Conservation (phyloP, 1,140 invertebrate species). For the Drosophila rufa region DNA sequence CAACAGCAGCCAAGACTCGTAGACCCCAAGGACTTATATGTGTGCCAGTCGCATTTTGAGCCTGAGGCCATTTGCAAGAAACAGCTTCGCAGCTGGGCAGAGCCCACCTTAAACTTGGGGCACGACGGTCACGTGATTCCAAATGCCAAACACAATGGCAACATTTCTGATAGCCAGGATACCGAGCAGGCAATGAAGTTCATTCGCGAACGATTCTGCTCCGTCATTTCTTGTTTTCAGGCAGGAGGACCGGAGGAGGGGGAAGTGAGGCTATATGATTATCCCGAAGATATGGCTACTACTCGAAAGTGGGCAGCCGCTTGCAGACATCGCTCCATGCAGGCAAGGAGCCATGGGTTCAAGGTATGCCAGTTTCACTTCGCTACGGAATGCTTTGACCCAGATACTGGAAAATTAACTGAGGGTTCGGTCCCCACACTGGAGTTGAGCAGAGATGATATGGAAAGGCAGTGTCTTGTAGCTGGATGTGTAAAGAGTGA, state of each 20-base stretch:
- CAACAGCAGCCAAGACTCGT: conserved; percentile 60
- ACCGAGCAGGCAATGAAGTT: conserved; percentile 47
- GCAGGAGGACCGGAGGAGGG: conserved; percentile 23
- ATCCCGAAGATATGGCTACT: conserved; percentile 59
- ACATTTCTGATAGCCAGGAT: conserved; percentile 54
- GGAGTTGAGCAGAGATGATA: conserved; percentile 35
- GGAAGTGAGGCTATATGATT: conserved; percentile 48
- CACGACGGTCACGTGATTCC: conserved; percentile 63
- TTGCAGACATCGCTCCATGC: conserved; percentile 71
- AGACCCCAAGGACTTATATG: conserved; percentile 52
- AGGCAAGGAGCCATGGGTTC: conserved; percentile 70
- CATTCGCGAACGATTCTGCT: conserved; percentile 72
- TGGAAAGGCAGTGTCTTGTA: conserved; percentile 48
- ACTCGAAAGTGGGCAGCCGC: conserved; percentile 69
- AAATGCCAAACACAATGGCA: conserved; percentile 66
- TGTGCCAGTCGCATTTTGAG: conserved; percentile 75
- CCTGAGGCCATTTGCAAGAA: conserved; percentile 66
- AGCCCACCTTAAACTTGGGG: conserved; percentile 72
- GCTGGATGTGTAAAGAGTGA: conserved; percentile 40
- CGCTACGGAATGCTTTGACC: conserved; percentile 54
- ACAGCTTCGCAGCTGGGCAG: conserved; percentile 67
- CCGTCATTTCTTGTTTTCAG: conserved; percentile 68
- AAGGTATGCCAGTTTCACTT: conserved; percentile 70
- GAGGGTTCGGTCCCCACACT: conserved; percentile 65
- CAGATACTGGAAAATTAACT: conserved; percentile 39